Evolutionary conservation across 2,797 vertebrate species (phyloP).

Genomic region (Danio albolineatus): DNA sequence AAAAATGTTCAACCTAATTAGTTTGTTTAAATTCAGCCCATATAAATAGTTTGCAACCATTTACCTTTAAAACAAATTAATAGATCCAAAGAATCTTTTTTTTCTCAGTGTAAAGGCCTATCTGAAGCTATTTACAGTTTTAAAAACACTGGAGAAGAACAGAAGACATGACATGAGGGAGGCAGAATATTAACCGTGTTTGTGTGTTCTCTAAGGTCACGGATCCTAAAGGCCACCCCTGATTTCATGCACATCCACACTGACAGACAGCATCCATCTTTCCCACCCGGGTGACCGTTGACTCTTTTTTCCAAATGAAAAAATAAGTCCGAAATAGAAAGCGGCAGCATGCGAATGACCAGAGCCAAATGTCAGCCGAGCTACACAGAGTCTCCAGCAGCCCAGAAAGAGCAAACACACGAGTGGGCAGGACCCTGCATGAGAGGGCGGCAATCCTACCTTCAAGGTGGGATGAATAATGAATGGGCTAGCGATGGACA

Average conservation of each 20-base stretch:
- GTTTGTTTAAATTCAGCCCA: no score
- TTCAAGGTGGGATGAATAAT: constrained; percentile 95
- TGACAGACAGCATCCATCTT: constrained; percentile 21
- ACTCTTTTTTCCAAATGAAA: constrained; percentile 48
- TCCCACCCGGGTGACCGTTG: constrained; percentile 19
- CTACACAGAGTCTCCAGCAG: constrained; percentile 61
- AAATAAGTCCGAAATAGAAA: constrained; percentile 54
- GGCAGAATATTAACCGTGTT: constrained; percentile 46
- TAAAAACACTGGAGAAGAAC: constrained; percentile 11
- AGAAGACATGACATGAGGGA: constrained; percentile 4
- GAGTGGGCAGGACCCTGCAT: constrained; percentile 75
- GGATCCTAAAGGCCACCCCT: constrained; percentile 27
- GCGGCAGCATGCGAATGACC: constrained; percentile 51
- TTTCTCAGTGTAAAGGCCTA: background rate
- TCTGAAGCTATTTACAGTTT: background rate
- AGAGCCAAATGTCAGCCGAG: constrained; percentile 67
- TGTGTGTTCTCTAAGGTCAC: constrained; percentile 26
- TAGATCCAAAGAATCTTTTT: no score
- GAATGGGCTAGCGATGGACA: constrained; percentile 86
- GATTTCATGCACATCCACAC: constrained; percentile 43
- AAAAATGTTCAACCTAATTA: no score
- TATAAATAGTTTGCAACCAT: no score
- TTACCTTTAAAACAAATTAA: no score
- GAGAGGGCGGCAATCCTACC: constrained; percentile 82
- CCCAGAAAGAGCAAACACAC: constrained; percentile 69